Percentiles rank a stretch among this genome's conserved stretches.
Conservation (phyloP, 2,797 vertebrate species). For the Enteromius mattozi region DNA sequence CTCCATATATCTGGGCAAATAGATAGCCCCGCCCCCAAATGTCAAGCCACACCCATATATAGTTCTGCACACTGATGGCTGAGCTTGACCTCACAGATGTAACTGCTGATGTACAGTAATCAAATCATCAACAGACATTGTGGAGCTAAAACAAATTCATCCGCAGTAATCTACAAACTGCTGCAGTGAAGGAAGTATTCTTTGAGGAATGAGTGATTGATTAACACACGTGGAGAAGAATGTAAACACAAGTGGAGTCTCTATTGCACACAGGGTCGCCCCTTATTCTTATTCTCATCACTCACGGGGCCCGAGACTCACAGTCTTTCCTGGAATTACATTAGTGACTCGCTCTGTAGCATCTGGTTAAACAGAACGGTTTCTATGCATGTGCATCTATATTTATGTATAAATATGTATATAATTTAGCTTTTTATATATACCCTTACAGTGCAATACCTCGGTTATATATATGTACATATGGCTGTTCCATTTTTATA, state of each 20-base stretch:
- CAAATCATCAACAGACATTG: neutral
- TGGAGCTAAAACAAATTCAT: conserved; percentile 3
- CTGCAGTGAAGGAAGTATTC: neutral
- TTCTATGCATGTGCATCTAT: neutral
- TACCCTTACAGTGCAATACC: too few relatives aligned
- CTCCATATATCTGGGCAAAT: neutral
- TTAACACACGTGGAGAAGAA: neutral
- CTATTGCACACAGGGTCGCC: neutral
- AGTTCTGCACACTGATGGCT: neutral
- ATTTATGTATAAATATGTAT: too few relatives aligned
- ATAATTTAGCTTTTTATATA: too few relatives aligned
- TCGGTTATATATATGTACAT: too few relatives aligned
- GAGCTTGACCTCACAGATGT: neutral
- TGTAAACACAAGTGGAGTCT: conserved; percentile 35
- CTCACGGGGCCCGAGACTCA: neutral
- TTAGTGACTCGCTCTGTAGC: neutral
- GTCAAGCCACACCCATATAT: neutral
- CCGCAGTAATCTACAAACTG: neutral
- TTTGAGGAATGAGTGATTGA: neutral
- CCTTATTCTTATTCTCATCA: neutral
- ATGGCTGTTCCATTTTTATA: too few relatives aligned
- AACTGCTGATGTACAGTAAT: conserved; percentile 6
- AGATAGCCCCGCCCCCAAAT: neutral
- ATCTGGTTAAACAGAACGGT: conserved; percentile 7
- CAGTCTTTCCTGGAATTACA: conserved; percentile 2